Evolutionary conservation across 2,113 vertebrate genomes (phyloP).

Genomic region (Passer domesticus): DNA sequence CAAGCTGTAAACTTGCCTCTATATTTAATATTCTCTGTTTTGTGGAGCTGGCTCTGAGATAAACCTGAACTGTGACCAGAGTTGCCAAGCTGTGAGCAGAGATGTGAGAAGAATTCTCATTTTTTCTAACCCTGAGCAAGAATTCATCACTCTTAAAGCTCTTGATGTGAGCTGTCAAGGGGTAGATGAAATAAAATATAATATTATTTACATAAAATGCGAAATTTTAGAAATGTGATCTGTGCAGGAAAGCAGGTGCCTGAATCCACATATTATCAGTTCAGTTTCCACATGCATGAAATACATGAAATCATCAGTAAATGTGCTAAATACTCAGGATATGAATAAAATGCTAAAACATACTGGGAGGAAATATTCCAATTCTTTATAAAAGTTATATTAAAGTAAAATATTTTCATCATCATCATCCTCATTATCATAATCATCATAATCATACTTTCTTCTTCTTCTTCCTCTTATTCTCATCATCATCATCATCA

Average conservation of each 20-base stretch:
- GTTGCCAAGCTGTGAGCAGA: neutral
- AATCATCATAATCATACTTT: no score
- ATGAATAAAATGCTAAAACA: neutral
- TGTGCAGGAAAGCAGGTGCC: neutral
- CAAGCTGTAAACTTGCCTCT: neutral
- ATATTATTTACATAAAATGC: neutral
- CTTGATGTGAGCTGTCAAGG: neutral
- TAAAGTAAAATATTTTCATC: neutral
- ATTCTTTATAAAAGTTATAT: neutral
- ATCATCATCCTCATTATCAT: no score
- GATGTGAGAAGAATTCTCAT: neutral
- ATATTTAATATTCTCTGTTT: neutral
- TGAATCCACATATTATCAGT: neutral
- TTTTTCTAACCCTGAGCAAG: neutral
- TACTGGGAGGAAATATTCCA: neutral
- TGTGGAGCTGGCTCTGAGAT: neutral
- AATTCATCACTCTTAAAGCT: neutral
- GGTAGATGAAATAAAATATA: neutral
- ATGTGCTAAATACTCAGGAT: neutral
- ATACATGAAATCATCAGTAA: neutral
- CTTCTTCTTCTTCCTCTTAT: neutral
- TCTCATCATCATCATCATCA: no score
- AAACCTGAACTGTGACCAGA: neutral
- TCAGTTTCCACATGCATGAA: accelerated
- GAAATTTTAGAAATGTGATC: neutral